Evolutionary conservation across 2,113 vertebrate species (phyloP), one percentile per base, ranked within the genome.

Genomic region (Serinus canaria): DNA sequence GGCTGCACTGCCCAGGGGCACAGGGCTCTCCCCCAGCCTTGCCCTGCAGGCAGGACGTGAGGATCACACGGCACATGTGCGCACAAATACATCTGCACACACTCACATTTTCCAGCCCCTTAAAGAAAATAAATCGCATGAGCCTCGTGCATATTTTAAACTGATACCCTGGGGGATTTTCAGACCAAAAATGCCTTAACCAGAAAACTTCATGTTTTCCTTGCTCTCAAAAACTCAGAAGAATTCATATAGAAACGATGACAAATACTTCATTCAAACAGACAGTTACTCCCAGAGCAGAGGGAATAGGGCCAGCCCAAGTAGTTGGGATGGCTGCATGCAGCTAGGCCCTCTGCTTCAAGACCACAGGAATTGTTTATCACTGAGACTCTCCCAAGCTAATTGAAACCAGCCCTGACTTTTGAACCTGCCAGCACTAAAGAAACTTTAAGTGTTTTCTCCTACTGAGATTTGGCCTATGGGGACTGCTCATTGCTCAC

Each of bases 331-430:
- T 12, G 92, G 95, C 94, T 95, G 91, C 91, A 92, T 78, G 95
- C 91, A 97, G 96, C 95, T 94, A 77, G 87, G 87, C 96, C 92
- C 94, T 95, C 86, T 89, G 93, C 94, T 96, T 97, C 95, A 72
- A 98, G 98, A 98, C 98, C 98, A 98, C 98, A 98, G 98, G 98
- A 99, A 98, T 98, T 98, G 98, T 98, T 98, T 98, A 98, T 98
- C 98, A 97, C 96, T 87, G 95, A 94, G 96, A 97, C 98, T 98
- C 98, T 98, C 94, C 97, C 97, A 96, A 96, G 95, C 97, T 98
- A 98, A 99, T 98, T 98, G 98, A 98, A 98, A 98, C 95, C 98
- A 99, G 98, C 91, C 85, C 90, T 96, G 97, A 97, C 98, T 97
- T 98, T 98, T 98, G 98, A 98, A 98, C 98, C 97, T 98, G 97